Evolutionary conservation across 2,797 vertebrate genomes (phyloP), one percentile per base, ranked within the genome.

Genomic region (Notolabrus celidotus): DNA sequence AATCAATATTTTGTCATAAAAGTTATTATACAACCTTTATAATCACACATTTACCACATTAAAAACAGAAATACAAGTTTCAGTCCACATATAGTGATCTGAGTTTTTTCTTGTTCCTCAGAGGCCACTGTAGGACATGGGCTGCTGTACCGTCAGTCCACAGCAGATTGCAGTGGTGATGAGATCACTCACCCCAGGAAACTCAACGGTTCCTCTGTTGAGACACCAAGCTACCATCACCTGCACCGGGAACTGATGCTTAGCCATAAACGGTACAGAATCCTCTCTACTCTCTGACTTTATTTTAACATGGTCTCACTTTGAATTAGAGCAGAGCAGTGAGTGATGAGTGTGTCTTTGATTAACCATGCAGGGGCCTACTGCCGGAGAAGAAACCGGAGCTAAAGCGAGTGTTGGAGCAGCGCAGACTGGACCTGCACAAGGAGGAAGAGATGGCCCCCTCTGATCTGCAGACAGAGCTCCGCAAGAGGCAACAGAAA

Each of bases 181-280:
- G 88, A 94, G 46, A 60, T 79, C 25, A 63, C 67, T 70, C 89
- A 82, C 11, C 81, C 87, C 49, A 88, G 82, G 67, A 95, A 92
- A 67, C 73, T 93, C 59, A 92, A 92, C 16, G 89, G 94, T 58
- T 92, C 84, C 0, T 77, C 88, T 1, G 22, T n/a, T 12, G 94
- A 95, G 58, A 79, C 64, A 4, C 85, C 77, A 4, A 93, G 79
- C 57, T 91, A 92, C 73, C 87, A 85, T 73, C 88, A 93, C 62
- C 86, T 95, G 62, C 95, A 95, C 70, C 80, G 88, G 10, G 95
- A 96, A 80, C 92, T 96, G 74, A 81, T 95, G 54, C 92, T 96
- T 59, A 93, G 89, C 69, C 93, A 95, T 61, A 95, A 93, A 86
- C 92, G 92, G 95, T 95, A 85, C 10, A 19, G 36, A 71, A 58